These are phyloP conservation scores for Plectrocnemia conspersa DNA, from an alignment of 1,140 invertebrate species.

Conservation along the genomic window DNA sequence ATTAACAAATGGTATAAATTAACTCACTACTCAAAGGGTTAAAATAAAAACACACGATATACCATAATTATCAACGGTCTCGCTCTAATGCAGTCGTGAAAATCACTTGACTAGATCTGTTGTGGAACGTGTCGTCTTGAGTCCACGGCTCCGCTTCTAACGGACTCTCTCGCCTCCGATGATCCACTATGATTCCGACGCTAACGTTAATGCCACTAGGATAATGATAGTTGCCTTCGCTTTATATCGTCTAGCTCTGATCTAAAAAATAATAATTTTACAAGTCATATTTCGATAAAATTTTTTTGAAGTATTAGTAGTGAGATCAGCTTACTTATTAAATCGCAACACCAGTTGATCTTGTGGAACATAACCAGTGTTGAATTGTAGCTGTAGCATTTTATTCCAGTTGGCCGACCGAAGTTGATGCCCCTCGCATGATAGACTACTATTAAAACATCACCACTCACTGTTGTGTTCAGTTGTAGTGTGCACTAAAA, in stretches of 20 bases:
- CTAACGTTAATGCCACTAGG: constrained; percentile 69
- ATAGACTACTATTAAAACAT: constrained; percentile 75
- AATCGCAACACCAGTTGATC: constrained; percentile 71
- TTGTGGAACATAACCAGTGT: constrained; percentile 78
- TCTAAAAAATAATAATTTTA: constrained; percentile 48
- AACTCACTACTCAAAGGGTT: too few species aligned
- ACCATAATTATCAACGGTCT: constrained; percentile 77
- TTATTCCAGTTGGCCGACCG: constrained; percentile 80
- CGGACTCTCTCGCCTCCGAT: constrained; percentile 60
- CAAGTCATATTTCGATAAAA: too few species aligned
- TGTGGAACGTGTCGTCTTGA: constrained; percentile 46
- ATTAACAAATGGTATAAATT: background rate
- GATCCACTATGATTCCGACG: constrained; percentile 68
- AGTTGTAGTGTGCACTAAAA: constrained; percentile 41
- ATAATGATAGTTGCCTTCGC: constrained; percentile 74
- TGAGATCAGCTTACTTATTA: too few species aligned
- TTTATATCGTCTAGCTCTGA: constrained; percentile 73
- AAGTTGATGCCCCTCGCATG: constrained; percentile 82
- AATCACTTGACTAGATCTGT: constrained; percentile 56
- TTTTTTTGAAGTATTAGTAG: too few species aligned
- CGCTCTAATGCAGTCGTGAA: constrained; percentile 79
- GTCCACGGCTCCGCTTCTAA: constrained; percentile 72
- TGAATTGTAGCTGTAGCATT: constrained; percentile 82
- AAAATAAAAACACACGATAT: constrained; percentile 29
- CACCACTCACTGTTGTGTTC: constrained; percentile 65